Evolutionary conservation across 2,113 vertebrate genomes (phyloP), one percentile per base, ranked within the genome.

Genomic region (Proteles cristata): DNA sequence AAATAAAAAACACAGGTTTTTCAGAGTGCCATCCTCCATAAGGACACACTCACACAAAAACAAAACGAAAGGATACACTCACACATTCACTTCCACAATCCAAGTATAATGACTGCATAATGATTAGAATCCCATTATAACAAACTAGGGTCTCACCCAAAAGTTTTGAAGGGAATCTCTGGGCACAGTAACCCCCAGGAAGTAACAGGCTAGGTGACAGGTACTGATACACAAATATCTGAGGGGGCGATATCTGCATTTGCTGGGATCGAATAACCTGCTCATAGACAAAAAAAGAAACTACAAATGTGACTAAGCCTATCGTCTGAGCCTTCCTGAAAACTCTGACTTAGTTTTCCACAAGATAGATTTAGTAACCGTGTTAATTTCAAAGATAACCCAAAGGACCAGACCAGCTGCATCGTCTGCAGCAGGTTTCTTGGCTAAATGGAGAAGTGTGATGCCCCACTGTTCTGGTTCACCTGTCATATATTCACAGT

Each of bases 271-370:
- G 66, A 26, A 8, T 53, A 77, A 92, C 39, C 77, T 84, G 11
- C 55, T 94, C 35, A 19, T 0, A 61, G 39, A 74, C 43, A 89
- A 50, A 55, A 71, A 73, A 61, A 61, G 7, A 77, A 81, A 43
- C 35, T 53, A 89, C 50, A 71, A 55, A 74, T 39, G 68, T 86
- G 69, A 89, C n/a, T 23, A 39, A 79, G 26, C 35, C 82, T 50
- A 61, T 66, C 76, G 25, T 53, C 21, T 80, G 81, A 58, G 92
- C 23, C 87, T 81, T 76, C 82, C 85, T 90, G 93, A 90, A 96
- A 96, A 92, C 68, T 19, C 26, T 76, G 23, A 61, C 8, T 4
- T 28, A 69, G 45, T 23, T 9, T 77, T 25, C 69, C 25, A 23
- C 74, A 84, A 33, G 33, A 50, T 7, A 50, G 63, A 83, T 28